These are phyloP conservation scores for Machaerirhynchus nigripectus DNA, from an alignment of 2,113 vertebrate species.

Conservation along the genomic window DNA sequence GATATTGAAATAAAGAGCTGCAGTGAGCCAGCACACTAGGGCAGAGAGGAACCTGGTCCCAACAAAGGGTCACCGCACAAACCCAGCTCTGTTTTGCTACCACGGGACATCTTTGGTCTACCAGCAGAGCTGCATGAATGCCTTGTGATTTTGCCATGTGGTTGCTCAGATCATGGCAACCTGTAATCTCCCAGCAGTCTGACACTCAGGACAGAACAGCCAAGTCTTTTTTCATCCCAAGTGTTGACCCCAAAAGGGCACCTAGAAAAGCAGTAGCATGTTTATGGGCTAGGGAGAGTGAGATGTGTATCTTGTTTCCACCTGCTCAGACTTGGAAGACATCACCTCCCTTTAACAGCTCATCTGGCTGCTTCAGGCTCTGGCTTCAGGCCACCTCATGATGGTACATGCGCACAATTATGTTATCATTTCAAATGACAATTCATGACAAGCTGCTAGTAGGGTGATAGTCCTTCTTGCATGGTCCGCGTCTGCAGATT, in stretches of 20 bases:
- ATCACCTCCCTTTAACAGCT: slow-evolving; percentile 59
- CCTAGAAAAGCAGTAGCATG: neutral
- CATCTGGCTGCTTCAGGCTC: slow-evolving; percentile 60
- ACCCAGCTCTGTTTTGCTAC: neutral
- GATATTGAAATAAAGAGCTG: neutral
- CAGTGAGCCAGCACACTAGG: neutral
- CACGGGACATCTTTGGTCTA: neutral
- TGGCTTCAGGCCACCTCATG: slow-evolving; percentile 53
- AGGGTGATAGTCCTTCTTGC: slow-evolving; percentile 65
- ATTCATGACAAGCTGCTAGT: slow-evolving; percentile 64
- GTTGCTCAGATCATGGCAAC: slow-evolving; percentile 41
- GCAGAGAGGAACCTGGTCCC: neutral
- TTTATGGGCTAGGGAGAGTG: slow-evolving; percentile 16
- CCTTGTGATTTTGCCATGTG: neutral
- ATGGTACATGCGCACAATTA: slow-evolving; percentile 35
- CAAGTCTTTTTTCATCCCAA: slow-evolving; percentile 25
- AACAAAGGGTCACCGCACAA: neutral
- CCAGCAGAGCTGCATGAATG: neutral
- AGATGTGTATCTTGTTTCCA: slow-evolving; percentile 62
- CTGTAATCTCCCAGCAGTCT: slow-evolving; percentile 9
- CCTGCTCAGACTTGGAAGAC: slow-evolving; percentile 60
- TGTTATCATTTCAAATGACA: slow-evolving; percentile 57
- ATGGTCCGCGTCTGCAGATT: slow-evolving; percentile 65
- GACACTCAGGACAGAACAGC: slow-evolving; percentile 47
- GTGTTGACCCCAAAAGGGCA: slow-evolving; percentile 27